These are phyloP conservation scores for Lithophane ornitopus DNA, from an alignment of 2,888 invertebrate genomes.

Conservation along the genomic window DNA sequence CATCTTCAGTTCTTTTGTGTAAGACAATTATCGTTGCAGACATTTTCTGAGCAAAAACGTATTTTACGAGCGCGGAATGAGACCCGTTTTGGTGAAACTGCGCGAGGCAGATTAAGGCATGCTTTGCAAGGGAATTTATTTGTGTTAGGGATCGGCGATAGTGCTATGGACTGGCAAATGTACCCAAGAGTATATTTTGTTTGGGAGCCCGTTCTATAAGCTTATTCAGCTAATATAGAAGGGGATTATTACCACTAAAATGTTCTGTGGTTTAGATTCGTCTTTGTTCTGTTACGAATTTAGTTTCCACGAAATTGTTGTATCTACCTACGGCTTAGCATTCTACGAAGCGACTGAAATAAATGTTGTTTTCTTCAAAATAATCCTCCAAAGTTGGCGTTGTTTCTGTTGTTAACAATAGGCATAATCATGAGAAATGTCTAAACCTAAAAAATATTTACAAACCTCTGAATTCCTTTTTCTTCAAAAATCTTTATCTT, in stretches of 20 bases:
- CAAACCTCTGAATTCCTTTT: not conserved
- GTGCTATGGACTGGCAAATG: constrained; percentile 34
- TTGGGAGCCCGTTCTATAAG: constrained; percentile 20
- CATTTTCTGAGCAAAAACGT: constrained; percentile 81
- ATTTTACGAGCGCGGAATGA: constrained; percentile 77
- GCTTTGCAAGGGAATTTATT: constrained; percentile 60
- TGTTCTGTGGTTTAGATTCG: constrained; percentile 36
- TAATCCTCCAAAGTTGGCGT: not conserved
- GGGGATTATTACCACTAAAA: constrained; percentile 52
- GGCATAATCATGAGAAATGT: not conserved
- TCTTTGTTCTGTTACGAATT: constrained; percentile 46
- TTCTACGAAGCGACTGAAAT: not conserved
- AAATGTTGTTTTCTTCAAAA: constrained; percentile 8
- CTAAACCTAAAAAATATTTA: not conserved
- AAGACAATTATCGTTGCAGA: constrained; percentile 86
- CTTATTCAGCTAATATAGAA: constrained; percentile 44
- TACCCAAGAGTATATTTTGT: constrained; percentile 27
- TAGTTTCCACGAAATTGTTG: constrained; percentile 3
- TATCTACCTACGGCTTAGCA: not conserved
- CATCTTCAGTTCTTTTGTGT: constrained; percentile 84
- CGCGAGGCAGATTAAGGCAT: constrained; percentile 57
- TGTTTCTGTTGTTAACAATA: not conserved
- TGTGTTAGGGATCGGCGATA: constrained; percentile 41
- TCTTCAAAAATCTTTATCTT: too few relatives aligned
- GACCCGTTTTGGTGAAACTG: constrained; percentile 65